Base-by-base conservation (phyloP, 2,888 invertebrate genomes). In the Drosophila robusta region DNA sequence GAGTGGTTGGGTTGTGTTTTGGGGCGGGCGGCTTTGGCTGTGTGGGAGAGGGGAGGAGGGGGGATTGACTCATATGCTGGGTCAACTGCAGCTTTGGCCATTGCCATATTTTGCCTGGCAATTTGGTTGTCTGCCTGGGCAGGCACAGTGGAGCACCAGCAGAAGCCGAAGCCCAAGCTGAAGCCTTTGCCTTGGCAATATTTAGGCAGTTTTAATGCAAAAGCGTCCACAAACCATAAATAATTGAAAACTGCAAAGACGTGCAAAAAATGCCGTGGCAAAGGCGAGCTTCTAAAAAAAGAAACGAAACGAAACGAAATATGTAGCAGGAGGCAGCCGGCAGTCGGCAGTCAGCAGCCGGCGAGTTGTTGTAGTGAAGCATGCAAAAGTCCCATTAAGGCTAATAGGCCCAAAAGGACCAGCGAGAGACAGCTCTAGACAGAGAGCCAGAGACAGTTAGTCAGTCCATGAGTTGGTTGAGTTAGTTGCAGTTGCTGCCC, bases 201-300 rank as follows among this genome's bases (percentile, higher is more conserved):
- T 82, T 86, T 78, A 78, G 80, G 77, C 87, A 82, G 81, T 87
- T 86, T 81, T 81, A 80, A 83, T 80, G 78, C 78, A 76, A 80
- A 75, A 78, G 75, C 80, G 84, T 87, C 81, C 80, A 87, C 84
- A 87, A 87, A 75, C 84, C 80, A 88, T 88, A 88, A 87, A 87
- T 88, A 87, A 87, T 87, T 88, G 84, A 87, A 86, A 88, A 83
- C 87, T 86, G 88, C 87, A 81, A 78, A 75, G 87, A 87, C 83
- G 87, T 76, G 80, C 78, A 80, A 78, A 80, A 83, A 80, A 75
- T 83, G 68, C 64, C 51, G 58, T 73, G 69, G 68, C 58, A 66
- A 66, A 34, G 75, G 62, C 63, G 41, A 64, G 78, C 81, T 68
- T 65, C 64, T 42, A 50, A 58, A 60, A n/a, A 47, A 50, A 24